Conservation (phyloP, 2,888 invertebrate species). For the Geotrupes spiniger region DNA sequence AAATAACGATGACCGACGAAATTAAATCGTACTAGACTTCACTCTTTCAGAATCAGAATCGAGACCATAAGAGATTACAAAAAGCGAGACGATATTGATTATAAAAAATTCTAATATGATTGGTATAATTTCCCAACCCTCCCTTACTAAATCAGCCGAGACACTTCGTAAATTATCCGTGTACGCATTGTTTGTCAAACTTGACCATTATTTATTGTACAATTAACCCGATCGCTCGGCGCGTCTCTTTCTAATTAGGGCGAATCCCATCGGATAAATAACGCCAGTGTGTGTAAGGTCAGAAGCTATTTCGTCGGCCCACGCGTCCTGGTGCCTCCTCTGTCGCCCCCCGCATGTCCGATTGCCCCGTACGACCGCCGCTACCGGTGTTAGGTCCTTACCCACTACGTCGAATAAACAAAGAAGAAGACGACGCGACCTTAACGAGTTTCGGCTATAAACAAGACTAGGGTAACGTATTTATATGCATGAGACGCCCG, state of each 20-base stretch:
- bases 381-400: slow-evolving; percentile 21
- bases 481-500: slow-evolving; percentile 46
- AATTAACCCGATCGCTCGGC: background rate
- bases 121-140: too few species aligned
- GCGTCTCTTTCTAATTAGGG: background rate
- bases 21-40: too few species aligned
- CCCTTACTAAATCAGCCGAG: too few species aligned
- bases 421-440: slow-evolving; percentile 24
- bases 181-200: too few species aligned
- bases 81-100: too few species aligned
- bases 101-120: too few species aligned
- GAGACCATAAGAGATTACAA: too few species aligned
- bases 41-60: too few species aligned
- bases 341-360: slow-evolving; percentile 13
- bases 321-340: slow-evolving; percentile 20
- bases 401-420: slow-evolving; percentile 28
- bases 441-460: slow-evolving; percentile 23
- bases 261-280: background rate
- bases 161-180: too few species aligned
- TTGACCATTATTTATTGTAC: too few species aligned
- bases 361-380: slow-evolving; percentile 10
- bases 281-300: slow-evolving; percentile 10
- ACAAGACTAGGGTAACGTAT: slow-evolving; percentile 33
- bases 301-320: slow-evolving; percentile 19
- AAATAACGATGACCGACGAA: too few species aligned